These are phyloP conservation scores for Mormoops blainvillei DNA, from an alignment of 2,113 vertebrate species.

Conservation along the genomic window DNA sequence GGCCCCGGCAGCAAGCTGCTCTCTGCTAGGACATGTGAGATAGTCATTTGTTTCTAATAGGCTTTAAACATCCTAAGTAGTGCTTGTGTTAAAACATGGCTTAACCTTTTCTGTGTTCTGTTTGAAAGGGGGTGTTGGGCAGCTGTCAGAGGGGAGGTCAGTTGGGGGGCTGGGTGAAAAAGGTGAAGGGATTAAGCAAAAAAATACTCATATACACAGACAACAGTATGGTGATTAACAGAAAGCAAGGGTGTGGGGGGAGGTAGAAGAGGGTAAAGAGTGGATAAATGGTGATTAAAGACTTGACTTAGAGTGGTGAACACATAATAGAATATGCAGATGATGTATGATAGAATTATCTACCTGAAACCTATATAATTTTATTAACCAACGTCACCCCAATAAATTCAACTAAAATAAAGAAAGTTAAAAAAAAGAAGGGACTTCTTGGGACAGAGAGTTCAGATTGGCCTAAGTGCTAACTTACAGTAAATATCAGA, in stretches of 20 bases:
- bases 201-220: not conserved
- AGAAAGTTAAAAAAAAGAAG: not conserved
- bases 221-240: not conserved
- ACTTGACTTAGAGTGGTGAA: not conserved
- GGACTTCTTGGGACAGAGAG: fast-evolving
- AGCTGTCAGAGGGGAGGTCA: not conserved
- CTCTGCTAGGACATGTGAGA: not conserved
- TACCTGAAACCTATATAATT: not conserved
- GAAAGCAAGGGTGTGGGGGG: not conserved
- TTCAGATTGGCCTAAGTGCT: not conserved
- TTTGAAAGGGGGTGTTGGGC: not conserved
- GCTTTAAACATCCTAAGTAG: not conserved
- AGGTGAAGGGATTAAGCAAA: not conserved
- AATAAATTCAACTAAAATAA: not conserved
- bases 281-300: not conserved
- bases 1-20: not conserved
- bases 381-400: not conserved
- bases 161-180: not conserved
- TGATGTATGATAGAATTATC: not conserved
- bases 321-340: not conserved
- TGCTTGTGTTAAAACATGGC: not conserved
- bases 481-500: not conserved
- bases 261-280: not conserved
- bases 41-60: not conserved
- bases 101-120: not conserved